Evolutionary conservation across 2,797 vertebrate genomes (phyloP), one percentile per base, ranked within the genome.

Genomic region (Cetoscarus ocellatus): DNA sequence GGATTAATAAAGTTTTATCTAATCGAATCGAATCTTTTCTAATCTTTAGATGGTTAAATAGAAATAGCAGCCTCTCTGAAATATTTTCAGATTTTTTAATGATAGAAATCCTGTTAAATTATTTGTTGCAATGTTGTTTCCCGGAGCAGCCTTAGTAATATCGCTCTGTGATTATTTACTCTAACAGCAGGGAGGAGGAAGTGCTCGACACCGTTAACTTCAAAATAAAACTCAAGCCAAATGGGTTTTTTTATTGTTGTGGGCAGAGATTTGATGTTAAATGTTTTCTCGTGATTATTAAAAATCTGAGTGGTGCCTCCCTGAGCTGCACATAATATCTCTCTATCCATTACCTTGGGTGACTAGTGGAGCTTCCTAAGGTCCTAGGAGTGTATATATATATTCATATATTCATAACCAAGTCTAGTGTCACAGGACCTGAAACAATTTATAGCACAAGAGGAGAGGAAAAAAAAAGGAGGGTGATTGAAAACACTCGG

Each of bases 391-490:
- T 63, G 43, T 51, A 56, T 79, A 72, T 79, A 72, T 91, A 83
- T 91, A 92, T 92, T 91, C 88, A 92, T 89, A 85, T 84, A 90
- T 88, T 88, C 90, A 92, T 89, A 88, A 89, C 75, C 59, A 19
- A 80, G 75, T 85, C 73, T 66, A 61, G 76, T 91, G 87, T 90
- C 85, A 80, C 67, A 56, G 77, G 79, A 87, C 89, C 86, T 77
- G 77, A 88, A 85, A 91, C 87, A 88, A 91, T 91, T 91, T 88
- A 85, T 88, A 78, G 81, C 44, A 44, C 61, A 54, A 75, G 81
- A 77, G 36, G 42, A 45, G 47, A 15, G 10, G 35, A 44, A 52
- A 61, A n/a, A 59, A 40, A 54, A 53, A 62, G 67, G 59, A 62
- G 38, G 12, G 47, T 76, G 84, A 90, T 86, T 90, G 90, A 90